Conservation (phyloP, 2,797 vertebrate genomes). For the Chaetodon trifasciatus region DNA sequence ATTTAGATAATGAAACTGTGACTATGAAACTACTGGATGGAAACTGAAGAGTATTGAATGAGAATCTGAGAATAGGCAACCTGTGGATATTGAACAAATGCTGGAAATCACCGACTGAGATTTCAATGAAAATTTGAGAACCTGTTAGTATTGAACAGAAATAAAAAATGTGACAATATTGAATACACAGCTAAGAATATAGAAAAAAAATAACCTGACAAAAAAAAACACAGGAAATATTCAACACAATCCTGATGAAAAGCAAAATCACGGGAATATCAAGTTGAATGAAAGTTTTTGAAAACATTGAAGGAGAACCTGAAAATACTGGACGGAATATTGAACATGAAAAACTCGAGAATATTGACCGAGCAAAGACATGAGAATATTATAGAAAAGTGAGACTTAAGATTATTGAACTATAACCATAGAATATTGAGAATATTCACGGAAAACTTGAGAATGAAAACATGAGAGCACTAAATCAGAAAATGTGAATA, state of each 20-base stretch:
- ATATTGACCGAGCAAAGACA: not conserved
- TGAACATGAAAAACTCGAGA: too few species aligned
- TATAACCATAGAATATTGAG: not conserved
- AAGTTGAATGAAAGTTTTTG: not conserved
- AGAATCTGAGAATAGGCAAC: too few species aligned
- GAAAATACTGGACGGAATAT: not conserved
- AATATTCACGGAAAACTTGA: too few species aligned
- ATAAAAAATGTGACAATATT: too few species aligned
- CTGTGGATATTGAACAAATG: not conserved
- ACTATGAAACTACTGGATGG: not conserved
- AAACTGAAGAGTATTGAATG: not conserved
- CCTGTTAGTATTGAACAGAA: not conserved
- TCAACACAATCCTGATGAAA: not conserved
- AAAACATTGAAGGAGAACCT: not conserved
- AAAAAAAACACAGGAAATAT: not conserved
- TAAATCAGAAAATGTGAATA: not conserved
- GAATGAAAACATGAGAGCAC: too few species aligned
- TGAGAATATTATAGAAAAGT: not conserved
- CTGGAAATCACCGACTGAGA: not conserved
- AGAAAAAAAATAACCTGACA: not conserved
- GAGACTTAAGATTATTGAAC: too few species aligned
- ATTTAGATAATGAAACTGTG: too few species aligned
- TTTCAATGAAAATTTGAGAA: not conserved
- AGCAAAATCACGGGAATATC: not conserved
- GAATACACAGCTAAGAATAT: not conserved